phyloP scores from a whole-genome alignment of 2,113 vertebrate genomes.

The Enhydra lutris region DNA sequence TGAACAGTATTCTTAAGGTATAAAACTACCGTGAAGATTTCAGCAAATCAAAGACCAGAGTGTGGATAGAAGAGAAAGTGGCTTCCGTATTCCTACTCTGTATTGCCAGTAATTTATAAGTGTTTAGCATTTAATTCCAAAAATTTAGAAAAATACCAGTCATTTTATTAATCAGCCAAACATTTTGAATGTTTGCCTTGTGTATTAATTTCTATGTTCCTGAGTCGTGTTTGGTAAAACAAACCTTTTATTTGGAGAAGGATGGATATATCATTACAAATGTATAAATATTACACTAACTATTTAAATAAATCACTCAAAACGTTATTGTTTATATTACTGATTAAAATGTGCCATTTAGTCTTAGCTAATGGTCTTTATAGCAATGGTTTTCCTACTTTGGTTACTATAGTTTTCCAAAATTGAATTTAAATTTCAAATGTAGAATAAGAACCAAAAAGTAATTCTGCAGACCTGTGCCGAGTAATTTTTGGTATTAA shows the following conservation, averaged over 20 bases:
- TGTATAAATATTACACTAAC: not conserved
- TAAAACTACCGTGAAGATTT: accelerated
- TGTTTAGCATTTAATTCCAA: not conserved
- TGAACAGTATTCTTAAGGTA: conserved; percentile 95
- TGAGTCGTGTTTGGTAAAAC: not conserved
- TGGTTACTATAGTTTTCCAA: not conserved
- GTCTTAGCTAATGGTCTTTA: not conserved
- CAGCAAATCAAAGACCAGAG: not conserved
- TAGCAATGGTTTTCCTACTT: not conserved
- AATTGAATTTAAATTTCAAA: conserved; percentile 12
- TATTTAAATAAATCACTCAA: not conserved
- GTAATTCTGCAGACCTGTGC: not conserved
- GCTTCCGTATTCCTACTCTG: not conserved
- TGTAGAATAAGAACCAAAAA: not conserved
- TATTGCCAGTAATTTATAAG: not conserved
- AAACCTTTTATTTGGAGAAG: not conserved
- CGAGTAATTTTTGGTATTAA: not conserved
- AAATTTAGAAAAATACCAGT: not conserved
- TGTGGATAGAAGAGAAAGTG: accelerated
- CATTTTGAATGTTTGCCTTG: not conserved
- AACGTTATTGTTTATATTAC: not conserved
- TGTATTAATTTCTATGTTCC: not conserved
- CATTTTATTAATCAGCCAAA: not conserved
- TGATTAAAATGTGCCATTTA: not conserved
- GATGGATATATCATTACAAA: not conserved